Evolutionary conservation across 1,140 invertebrate genomes (phyloP), one percentile per base, ranked within the genome.

Genomic region (Drosophila insularis): DNA sequence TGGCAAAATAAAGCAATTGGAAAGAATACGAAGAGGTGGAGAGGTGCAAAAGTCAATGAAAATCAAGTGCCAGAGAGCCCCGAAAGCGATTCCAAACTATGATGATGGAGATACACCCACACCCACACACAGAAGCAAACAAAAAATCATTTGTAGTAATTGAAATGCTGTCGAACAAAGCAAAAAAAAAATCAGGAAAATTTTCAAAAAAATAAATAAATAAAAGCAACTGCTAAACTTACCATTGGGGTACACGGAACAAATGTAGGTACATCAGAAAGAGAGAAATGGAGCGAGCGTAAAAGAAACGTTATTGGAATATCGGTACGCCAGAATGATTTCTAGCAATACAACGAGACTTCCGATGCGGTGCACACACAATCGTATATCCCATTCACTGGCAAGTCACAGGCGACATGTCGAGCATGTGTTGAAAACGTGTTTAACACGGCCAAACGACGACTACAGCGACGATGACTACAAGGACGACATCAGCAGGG

Each of bases 371-470:
- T 71, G 59, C 40, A 65, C 53, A 56, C 58, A 69, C 43, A 50
- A 21, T 43, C 32, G 13, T 13, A 61, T 27, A 61, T 39, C 39
- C 39, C 23, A 17, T 27, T 62, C n/a, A 53, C 46, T 54, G 37
- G 35, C 13, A 56, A 68, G 63, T 80, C 70, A 69, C 68, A 81
- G 80, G 64, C 80, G 60, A 79, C 74, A 74, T 79, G 78, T 85
- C 82, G 79, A 82, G 86, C 82, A 86, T 82, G 82, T 86, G 82
- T 86, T 87, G 82, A 87, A 73, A 79, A 86, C 82, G 82, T 86
- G 82, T 86, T 86, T 78, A 82, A 86, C 82, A 86, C 84, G 75
- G 81, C 73, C 81, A 81, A 85, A 74, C 46, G 74, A 61, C 81
- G 64, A 63, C 81, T 58, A 68, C 71, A 8, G 19, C 43, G 43